Base-by-base conservation (phyloP, 2,888 invertebrate species). In the Agrochola macilenta region DNA sequence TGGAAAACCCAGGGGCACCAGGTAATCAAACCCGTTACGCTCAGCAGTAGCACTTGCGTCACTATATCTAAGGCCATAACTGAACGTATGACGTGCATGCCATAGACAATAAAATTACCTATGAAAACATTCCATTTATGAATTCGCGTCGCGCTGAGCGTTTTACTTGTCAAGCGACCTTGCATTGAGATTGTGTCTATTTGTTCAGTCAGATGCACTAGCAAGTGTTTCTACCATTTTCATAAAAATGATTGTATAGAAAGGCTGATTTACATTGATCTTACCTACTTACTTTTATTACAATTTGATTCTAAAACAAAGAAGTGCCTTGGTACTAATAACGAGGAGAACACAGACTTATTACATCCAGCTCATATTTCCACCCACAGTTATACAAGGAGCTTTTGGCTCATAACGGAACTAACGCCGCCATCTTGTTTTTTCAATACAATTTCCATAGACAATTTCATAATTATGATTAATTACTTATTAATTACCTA, bases 41-140 rank as follows among this genome's bases (percentile, higher is more conserved):
- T 23, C 54, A 54, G 23, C 54, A 54, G 23, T 54, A 54, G 23
- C 9, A 20, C 52, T 52, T 52, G 23, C 8, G 23, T 46, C 4
- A n/a, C 7, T 35, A 46, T 35, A 3, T 30, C n/a, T 46, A 46
- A 39, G 14, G 9, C 35, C n/a, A 49, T 52, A 20, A 7, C 20
- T 58, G 30, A 1, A 17, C 12, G 39, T 39, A 39, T 76, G 35
- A 17, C 26, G 26, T 49, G 65, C 46, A 54, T 54, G 52, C 9
- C 60, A 35, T 72, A 52, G 0, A 63, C 60, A 65, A 17, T 35
- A 30, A 39, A 68, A 52, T 23, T 30, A 57, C 7, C 2, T 12
- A 65, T 57, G n/a, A 63, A 78, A 70, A 68, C n/a, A 63, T 74
- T 82, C 70, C 63, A 71, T 71, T 68, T 81, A 66, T 58, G 66